These are phyloP conservation scores for Pseudococcus longispinus DNA, from an alignment of 2,888 invertebrate genomes.

Conservation along the genomic window DNA sequence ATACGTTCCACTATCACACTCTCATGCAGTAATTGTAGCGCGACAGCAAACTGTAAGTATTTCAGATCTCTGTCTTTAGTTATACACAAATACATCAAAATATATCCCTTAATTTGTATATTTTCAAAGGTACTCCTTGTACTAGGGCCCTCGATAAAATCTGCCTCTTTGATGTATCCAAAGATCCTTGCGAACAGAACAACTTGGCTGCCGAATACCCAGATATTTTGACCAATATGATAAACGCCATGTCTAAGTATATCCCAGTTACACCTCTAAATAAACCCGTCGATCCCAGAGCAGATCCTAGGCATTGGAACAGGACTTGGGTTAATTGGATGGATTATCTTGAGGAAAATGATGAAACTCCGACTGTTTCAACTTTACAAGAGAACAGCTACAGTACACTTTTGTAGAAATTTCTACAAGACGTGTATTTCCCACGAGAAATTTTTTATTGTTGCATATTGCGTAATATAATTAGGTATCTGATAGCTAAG, in stretches of 20 bases:
- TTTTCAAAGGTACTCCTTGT: not conserved
- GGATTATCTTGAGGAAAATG: not conserved
- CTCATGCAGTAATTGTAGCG: not conserved
- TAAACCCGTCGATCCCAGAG: constrained; percentile 64
- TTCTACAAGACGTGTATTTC: too few relatives aligned
- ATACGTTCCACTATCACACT: constrained; percentile 25
- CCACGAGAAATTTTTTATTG: too few relatives aligned
- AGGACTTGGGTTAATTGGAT: constrained; percentile 53
- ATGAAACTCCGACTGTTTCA: not conserved
- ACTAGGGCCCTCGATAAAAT: not conserved
- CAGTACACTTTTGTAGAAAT: too few relatives aligned
- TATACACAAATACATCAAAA: too few relatives aligned
- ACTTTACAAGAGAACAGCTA: not conserved
- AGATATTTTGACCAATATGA: constrained; percentile 22
- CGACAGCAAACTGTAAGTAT: not conserved
- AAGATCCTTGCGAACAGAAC: constrained; percentile 84
- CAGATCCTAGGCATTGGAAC: constrained; percentile 58
- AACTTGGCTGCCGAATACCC: constrained; percentile 69
- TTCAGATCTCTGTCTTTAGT: not conserved
- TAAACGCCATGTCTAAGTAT: constrained; percentile 38
- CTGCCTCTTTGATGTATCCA: not conserved
- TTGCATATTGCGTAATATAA: not conserved
- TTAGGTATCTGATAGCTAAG: not conserved
- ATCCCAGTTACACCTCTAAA: constrained; percentile 72
- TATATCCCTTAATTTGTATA: not conserved